These are phyloP conservation scores for Synanthedon myopaeformis DNA, from an alignment of 2,888 invertebrate genomes.

Conservation along the genomic window DNA sequence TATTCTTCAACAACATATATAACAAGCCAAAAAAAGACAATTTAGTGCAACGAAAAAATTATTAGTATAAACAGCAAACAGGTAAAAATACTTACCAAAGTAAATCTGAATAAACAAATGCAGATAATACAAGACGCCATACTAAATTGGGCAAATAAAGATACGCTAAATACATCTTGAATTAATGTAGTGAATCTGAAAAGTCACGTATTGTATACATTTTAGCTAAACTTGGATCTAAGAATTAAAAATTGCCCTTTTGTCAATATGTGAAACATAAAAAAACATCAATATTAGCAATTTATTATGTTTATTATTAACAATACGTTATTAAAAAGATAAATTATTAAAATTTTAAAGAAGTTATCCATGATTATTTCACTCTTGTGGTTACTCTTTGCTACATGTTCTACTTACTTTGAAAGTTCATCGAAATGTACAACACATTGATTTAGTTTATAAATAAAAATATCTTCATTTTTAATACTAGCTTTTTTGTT, in stretches of 20 bases:
- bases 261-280: too few species aligned
- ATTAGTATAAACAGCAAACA: too few species aligned
- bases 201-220: background rate
- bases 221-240: too few species aligned
- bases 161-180: background rate
- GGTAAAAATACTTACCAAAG: conserved; percentile 26
- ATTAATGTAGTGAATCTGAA: background rate
- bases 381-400: background rate
- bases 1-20: too few species aligned
- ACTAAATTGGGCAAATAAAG: conserved; percentile 35
- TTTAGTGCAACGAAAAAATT: too few species aligned
- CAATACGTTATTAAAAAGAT: background rate
- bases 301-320: background rate
- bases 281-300: background rate
- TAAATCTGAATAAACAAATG: conserved; percentile 41
- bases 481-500: background rate
- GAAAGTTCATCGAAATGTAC: background rate
- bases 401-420: background rate
- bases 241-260: too few species aligned
- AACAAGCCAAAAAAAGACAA: too few species aligned
- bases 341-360: background rate
- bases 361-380: too few species aligned
- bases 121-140: conserved; percentile 42
- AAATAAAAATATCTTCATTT: background rate
- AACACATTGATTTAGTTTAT: background rate